phyloP scores from a whole-genome alignment of 1,140 invertebrate species.

The Ganaspis sp. region DNA sequence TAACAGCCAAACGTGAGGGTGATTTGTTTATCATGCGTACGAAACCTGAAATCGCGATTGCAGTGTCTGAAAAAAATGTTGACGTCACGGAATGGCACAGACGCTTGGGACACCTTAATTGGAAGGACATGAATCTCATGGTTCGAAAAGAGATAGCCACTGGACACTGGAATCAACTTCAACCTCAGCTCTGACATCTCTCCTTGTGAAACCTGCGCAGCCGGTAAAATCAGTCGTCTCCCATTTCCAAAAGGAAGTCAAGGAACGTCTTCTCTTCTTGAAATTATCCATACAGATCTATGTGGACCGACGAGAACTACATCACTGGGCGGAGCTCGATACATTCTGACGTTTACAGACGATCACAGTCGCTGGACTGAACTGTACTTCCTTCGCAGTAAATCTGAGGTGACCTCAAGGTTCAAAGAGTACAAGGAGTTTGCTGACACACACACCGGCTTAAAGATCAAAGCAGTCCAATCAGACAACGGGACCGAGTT shows the following conservation, averaged over 20 bases:
- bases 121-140: neutral
- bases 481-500: conserved; percentile 25
- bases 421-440: conserved; percentile 61
- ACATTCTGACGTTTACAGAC: too few relatives aligned
- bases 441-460: conserved; percentile 61
- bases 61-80: neutral
- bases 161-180: conserved; percentile 8
- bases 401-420: conserved; percentile 57
- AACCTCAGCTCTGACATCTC: conserved; percentile 35
- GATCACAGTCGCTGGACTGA: neutral
- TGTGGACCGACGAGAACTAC: conserved; percentile 56
- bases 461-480: conserved; percentile 23
- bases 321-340: conserved; percentile 29
- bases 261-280: neutral
- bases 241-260: conserved; percentile 48
- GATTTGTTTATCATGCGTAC: neutral
- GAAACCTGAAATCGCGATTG: neutral
- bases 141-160: neutral
- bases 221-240: conserved; percentile 56
- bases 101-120: conserved; percentile 36
- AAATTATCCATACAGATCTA: conserved; percentile 54
- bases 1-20: neutral
- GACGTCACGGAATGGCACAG: conserved; percentile 21
- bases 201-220: conserved; percentile 54
- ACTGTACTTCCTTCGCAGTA: neutral